These are phyloP conservation scores for Spodoptera litura DNA, from an alignment of 1,140 invertebrate genomes.

Conservation along the genomic window DNA sequence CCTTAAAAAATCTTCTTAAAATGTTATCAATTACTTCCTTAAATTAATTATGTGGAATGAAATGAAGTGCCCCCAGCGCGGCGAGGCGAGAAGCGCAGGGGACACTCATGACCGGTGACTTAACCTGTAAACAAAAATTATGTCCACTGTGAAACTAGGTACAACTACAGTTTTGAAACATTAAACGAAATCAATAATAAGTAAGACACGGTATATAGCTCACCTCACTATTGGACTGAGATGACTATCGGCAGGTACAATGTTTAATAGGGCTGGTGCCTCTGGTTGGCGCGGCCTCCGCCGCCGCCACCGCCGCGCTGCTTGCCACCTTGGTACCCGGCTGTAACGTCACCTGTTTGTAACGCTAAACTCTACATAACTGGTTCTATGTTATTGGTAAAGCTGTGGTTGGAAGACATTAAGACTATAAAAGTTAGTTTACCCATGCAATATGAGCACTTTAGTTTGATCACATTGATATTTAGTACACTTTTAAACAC, in stretches of 20 bases:
- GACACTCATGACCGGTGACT: constrained; percentile 80
- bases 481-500: constrained; percentile 2
- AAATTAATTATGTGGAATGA: constrained; percentile 84
- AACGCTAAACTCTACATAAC: constrained; percentile 32
- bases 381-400: constrained; percentile 27
- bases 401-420: constrained; percentile 16
- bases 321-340: constrained; percentile 88
- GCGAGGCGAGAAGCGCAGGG: constrained; percentile 68
- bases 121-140: constrained; percentile 73
- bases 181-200: background rate
- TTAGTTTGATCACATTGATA: background rate
- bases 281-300: constrained; percentile 90
- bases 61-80: constrained; percentile 79
- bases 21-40: constrained; percentile 75
- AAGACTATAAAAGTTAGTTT: background rate
- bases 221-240: constrained; percentile 83
- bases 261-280: constrained; percentile 92
- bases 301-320: constrained; percentile 89
- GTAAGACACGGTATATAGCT: background rate
- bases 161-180: no score
- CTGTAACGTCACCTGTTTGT: constrained; percentile 69
- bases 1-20: constrained; percentile 79
- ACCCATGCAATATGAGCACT: constrained; percentile 17
- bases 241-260: constrained; percentile 81
- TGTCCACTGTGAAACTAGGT: background rate